These are phyloP conservation scores for Hoplostethus mediterraneus DNA, from an alignment of 2,797 vertebrate genomes.

Conservation along the genomic window DNA sequence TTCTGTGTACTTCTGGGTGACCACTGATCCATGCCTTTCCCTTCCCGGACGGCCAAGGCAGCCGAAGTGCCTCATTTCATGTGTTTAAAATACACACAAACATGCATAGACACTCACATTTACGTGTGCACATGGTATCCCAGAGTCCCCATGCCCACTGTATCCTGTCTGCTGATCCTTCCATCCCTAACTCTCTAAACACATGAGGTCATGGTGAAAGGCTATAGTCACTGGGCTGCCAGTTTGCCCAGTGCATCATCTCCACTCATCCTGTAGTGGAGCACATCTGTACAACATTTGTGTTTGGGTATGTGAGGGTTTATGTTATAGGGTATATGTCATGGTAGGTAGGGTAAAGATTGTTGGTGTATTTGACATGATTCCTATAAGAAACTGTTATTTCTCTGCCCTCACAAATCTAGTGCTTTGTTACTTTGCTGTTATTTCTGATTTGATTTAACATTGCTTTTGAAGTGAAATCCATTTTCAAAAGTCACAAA, in stretches of 20 bases:
- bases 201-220: conserved; percentile 87
- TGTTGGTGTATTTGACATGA: conserved; percentile 43
- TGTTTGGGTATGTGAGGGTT: conserved; percentile 55
- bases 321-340: conserved; percentile 52
- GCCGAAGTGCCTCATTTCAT: conserved; percentile 82
- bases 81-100: conserved; percentile 82
- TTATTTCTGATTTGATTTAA: no score
- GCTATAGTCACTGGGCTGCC: conserved; percentile 68
- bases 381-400: neutral
- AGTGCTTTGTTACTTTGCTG: no score
- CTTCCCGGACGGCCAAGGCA: conserved; percentile 65
- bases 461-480: no score
- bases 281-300: conserved; percentile 80
- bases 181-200: conserved; percentile 83
- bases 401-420: no score
- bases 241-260: conserved; percentile 68
- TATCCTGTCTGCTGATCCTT: conserved; percentile 65
- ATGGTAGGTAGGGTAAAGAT: conserved; percentile 1
- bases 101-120: conserved; percentile 31
- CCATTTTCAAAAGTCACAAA: no score
- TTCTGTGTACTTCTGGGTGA: conserved; percentile 77
- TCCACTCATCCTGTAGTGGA: conserved; percentile 62
- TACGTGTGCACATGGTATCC: conserved; percentile 54
- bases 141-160: conserved; percentile 58
- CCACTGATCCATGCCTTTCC: conserved; percentile 81